phyloP scores from a whole-genome alignment of 1,140 invertebrate species.

The Drosophila parabipectinata region DNA sequence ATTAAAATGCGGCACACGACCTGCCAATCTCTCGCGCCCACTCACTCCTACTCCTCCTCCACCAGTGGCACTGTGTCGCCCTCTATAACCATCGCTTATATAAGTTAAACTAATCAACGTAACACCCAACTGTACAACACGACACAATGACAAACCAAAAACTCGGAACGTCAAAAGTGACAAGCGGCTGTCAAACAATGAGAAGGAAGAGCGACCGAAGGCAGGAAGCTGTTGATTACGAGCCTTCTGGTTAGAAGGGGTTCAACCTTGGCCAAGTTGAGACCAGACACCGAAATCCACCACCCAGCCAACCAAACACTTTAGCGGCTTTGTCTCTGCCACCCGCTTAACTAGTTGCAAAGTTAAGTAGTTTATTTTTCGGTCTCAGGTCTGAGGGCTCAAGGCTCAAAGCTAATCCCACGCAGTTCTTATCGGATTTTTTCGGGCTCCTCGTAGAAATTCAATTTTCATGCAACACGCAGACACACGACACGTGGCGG shows the following conservation, averaged over 20 bases:
- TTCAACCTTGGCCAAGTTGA: slow-evolving; percentile 29
- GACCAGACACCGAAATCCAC: slow-evolving; percentile 33
- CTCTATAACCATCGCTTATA: slow-evolving; percentile 34
- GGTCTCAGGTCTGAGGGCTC: background rate
- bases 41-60: slow-evolving; percentile 14
- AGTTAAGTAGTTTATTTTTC: slow-evolving; percentile 77
- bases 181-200: slow-evolving; percentile 77
- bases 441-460: slow-evolving; percentile 38
- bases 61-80: background rate
- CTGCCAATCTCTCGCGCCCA: slow-evolving; percentile 72
- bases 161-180: slow-evolving; percentile 67
- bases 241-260: slow-evolving; percentile 58
- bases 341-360: slow-evolving; percentile 76
- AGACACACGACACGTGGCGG: slow-evolving; percentile 65
- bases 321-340: slow-evolving; percentile 59
- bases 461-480: slow-evolving; percentile 71
- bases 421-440: slow-evolving; percentile 11
- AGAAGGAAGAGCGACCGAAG: slow-evolving; percentile 51
- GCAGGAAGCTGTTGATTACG: slow-evolving; percentile 71
- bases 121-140: slow-evolving; percentile 53
- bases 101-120: slow-evolving; percentile 80
- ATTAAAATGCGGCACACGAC: slow-evolving; percentile 81
- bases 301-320: background rate
- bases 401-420: background rate
- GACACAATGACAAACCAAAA: slow-evolving; percentile 78